A percentile compares a stretch with the other conserved stretches of the same genome.
These are phyloP conservation scores for Drosophila mulleri DNA, from an alignment of 2,888 invertebrate genomes.

Conservation along the genomic window DNA sequence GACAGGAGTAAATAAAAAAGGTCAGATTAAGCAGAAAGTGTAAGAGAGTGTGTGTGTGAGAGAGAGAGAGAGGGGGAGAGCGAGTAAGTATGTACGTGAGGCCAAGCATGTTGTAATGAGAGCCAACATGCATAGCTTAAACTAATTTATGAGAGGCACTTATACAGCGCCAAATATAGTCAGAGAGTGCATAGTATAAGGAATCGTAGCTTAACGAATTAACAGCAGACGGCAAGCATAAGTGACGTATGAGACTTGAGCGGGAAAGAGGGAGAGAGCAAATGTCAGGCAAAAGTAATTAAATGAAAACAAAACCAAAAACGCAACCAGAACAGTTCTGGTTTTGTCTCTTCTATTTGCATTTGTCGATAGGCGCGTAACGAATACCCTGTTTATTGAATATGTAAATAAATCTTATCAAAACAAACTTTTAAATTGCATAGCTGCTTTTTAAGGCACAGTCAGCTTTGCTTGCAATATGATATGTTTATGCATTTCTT, in stretches of 20 bases:
- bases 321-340: background rate
- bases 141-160: background rate
- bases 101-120: background rate
- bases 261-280: background rate
- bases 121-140: background rate
- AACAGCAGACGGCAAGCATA: background rate
- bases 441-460: background rate
- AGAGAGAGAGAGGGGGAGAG: background rate
- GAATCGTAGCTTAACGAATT: background rate
- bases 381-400: background rate
- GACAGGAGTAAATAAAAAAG: slow-evolving; percentile 27
- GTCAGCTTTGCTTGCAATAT: background rate
- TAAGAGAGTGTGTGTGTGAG: background rate
- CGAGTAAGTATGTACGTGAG: background rate
- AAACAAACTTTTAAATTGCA: background rate
- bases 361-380: background rate
- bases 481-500: background rate
- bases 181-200: background rate
- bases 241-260: background rate
- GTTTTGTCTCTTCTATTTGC: background rate
- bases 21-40: slow-evolving; percentile 9
- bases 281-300: background rate
- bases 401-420: background rate
- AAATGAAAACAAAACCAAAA: slow-evolving; percentile 10
- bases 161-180: background rate